A percentile compares a stretch with the other conserved stretches of the same genome.
Conservation (phyloP, 2,797 vertebrate genomes). For the Hemibagrus guttatus region DNA sequence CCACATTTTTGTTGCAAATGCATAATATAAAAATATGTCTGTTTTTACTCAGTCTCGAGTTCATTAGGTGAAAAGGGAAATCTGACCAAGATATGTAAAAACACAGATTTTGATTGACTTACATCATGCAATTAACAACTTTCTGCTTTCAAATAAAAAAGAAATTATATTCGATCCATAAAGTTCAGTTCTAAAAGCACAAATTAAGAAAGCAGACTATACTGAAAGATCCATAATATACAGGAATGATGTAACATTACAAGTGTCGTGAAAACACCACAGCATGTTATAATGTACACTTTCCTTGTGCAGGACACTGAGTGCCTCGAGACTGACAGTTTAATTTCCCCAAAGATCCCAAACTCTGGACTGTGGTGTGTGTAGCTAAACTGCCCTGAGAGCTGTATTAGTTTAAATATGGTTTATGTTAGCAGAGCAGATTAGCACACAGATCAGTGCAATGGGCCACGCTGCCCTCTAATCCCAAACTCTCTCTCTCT, state of each 20-base stretch:
- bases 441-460: neutral
- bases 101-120: neutral
- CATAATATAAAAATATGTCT: neutral
- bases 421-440: neutral
- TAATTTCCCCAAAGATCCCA: neutral
- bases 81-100: neutral
- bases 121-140: neutral
- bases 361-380: neutral
- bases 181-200: neutral
- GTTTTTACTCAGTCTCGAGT: too few relatives aligned
- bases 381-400: neutral
- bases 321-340: neutral
- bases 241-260: neutral
- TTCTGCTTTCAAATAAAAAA: neutral
- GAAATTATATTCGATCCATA: neutral
- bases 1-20: neutral
- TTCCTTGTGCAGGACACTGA: neutral
- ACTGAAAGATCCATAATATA: neutral
- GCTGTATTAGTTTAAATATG: neutral
- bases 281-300: neutral
- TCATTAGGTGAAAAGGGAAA: neutral
- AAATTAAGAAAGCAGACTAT: neutral
- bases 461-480: slow-evolving; percentile 10
- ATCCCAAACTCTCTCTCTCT: neutral
- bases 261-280: neutral